phyloP scores from a whole-genome alignment of 2,888 invertebrate species.

The Liposcelis brunnea region DNA sequence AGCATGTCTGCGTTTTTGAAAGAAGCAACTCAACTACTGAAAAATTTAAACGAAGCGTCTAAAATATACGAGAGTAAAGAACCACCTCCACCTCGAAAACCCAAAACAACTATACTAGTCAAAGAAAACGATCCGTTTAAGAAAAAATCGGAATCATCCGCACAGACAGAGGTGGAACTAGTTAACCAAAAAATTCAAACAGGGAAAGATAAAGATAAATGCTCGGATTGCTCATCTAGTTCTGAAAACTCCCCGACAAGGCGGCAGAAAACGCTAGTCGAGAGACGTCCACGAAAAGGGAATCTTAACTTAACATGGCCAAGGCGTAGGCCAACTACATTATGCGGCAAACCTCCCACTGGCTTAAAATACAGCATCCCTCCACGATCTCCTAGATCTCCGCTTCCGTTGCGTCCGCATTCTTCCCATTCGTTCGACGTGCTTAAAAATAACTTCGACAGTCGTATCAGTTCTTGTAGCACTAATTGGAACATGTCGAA shows the following conservation, averaged over 20 bases:
- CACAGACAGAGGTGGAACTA: background rate
- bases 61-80: background rate
- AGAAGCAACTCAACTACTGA: background rate
- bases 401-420: background rate
- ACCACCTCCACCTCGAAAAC: background rate
- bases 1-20: background rate
- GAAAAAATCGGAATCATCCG: background rate
- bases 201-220: no score
- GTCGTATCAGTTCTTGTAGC: background rate
- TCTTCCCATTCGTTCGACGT: background rate
- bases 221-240: background rate
- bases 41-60: background rate
- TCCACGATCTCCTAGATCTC: background rate
- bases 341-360: conserved; percentile 1
- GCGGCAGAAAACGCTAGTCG: background rate
- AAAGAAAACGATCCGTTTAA: background rate
- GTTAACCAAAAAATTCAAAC: background rate
- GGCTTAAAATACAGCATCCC: background rate
- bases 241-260: background rate
- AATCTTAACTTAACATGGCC: conserved; percentile 1
- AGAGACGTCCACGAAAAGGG: background rate
- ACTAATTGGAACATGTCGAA: background rate
- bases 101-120: background rate
- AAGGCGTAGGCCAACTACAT: background rate
- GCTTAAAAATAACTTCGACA: background rate